phyloP scores from a whole-genome alignment of 2,888 invertebrate genomes.

The Apomyelois bistriatella region DNA sequence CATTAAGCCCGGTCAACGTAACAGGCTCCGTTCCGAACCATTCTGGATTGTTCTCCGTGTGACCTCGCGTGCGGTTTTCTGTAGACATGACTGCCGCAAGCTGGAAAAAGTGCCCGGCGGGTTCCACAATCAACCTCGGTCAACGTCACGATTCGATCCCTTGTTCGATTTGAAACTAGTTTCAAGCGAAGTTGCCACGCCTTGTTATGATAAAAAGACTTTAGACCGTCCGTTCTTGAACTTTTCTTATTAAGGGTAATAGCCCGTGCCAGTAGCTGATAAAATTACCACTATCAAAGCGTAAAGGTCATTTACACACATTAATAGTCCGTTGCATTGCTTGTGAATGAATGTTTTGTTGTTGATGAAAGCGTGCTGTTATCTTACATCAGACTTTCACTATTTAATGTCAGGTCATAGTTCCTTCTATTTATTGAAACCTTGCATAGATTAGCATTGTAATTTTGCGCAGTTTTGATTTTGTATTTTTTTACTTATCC shows the following conservation, averaged over 20 bases:
- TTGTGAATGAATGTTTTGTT: constrained; percentile 25
- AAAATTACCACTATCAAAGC: constrained; percentile 10
- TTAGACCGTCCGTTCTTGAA: constrained; percentile 8
- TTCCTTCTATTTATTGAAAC: not conserved
- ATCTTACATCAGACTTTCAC: constrained; percentile 30
- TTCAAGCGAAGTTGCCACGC: constrained; percentile 1
- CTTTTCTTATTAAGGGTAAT: constrained; percentile 13
- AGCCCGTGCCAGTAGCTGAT: constrained; percentile 6
- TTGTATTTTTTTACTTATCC: no score
- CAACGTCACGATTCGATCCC: constrained; percentile 26
- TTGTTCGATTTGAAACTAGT: constrained; percentile 2
- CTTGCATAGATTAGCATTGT: not conserved
- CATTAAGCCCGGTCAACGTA: not conserved
- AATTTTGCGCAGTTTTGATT: not conserved
- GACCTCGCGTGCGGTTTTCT: constrained; percentile 11
- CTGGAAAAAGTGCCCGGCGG: constrained; percentile 24
- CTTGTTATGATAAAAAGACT: not conserved
- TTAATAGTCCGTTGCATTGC: constrained; percentile 12
- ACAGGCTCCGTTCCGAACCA: not conserved
- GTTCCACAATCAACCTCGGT: constrained; percentile 13
- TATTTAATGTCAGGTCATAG: constrained; percentile 5
- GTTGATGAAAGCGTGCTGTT: constrained; percentile 24
- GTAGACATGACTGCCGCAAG: constrained; percentile 39
- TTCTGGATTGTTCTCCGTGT: constrained; percentile 25
- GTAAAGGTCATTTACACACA: constrained; percentile 10